Percentiles rank a stretch among this genome's conserved stretches.
Conservation (phyloP, 2,888 invertebrate genomes). For the Ichneumoninae sp. region DNA sequence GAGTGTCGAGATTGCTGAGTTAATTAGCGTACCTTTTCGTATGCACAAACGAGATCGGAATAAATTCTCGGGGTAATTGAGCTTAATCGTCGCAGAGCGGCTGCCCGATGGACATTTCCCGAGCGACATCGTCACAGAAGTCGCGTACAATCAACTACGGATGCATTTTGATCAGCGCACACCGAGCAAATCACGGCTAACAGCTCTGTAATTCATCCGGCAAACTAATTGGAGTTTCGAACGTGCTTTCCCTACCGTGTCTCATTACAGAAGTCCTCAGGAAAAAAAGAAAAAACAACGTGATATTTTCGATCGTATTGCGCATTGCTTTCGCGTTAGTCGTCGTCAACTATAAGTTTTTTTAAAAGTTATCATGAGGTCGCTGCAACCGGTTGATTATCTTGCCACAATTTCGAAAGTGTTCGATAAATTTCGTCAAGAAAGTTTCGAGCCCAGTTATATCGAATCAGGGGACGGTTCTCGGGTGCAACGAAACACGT, state of each 20-base stretch:
- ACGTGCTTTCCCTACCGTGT: conserved; percentile 16
- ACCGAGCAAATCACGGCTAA: not conserved
- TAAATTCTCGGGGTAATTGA: not conserved
- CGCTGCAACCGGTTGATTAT: not conserved
- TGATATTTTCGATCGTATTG: not conserved
- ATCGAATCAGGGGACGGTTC: not conserved
- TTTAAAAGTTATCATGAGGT: not conserved
- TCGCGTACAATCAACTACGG: not conserved
- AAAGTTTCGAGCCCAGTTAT: not conserved
- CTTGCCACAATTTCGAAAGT: not conserved
- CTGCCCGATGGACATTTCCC: not conserved
- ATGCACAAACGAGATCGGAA: not conserved
- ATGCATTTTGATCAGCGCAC: not conserved
- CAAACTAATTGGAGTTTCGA: conserved; percentile 31
- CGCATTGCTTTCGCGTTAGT: not conserved
- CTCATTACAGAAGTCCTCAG: conserved; percentile 20
- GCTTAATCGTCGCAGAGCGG: not conserved
- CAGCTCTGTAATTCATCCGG: not conserved
- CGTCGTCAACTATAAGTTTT: not conserved
- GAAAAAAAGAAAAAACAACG: not conserved
- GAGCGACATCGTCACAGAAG: not conserved
- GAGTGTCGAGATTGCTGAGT: not conserved
- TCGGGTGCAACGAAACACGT: conserved; percentile 5
- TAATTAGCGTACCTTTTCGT: not conserved
- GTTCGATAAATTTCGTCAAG: not conserved